Base-by-base conservation (phyloP, 2,113 vertebrate genomes). In the Xenus cinereus region DNA sequence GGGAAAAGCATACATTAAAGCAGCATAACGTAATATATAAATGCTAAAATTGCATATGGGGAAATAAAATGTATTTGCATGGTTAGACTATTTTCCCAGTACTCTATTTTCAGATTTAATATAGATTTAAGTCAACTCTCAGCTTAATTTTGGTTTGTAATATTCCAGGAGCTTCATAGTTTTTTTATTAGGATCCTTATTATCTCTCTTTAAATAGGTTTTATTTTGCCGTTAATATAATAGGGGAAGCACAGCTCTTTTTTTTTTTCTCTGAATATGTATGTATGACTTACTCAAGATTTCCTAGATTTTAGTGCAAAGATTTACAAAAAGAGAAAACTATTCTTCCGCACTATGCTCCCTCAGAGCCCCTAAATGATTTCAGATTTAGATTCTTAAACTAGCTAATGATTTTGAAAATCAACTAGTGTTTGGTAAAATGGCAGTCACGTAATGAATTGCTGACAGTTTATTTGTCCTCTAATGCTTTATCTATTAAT, bases 341-440 rank as follows among this genome's bases (percentile, higher is more conserved):
- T 64, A 54, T 78, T 93, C 54, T 54, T 73, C 80, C 77, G 71
- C 76, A 53, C 75, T 87, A 19, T 73, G 76, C 53, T 89, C 73
- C 67, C 53, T 57, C 39, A 50, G 71, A 68, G 81, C 71, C 90
- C 90, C 67, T 93, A 95, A 95, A 96, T 84, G 21, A 95, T 72
- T 91, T 91, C 92, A 95, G 64, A 89, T 97, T 95, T 95, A 78
- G 87, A 89, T 66, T 89, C 76, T 92, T 95, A 91, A 96, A 96
- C 78, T 96, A 97, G 78, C 62, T 94, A 96, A 89, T 87, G 81
- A 95, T 97, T 97, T 96, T 94, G 74, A 97, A 98, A 98, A 98
- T 97, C 92, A 96, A 76, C 90, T 96, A 63, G 85, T 95, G 68
- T 97, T 97, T 98, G 91, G 94, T 89, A 94, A 88, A 94, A 86